Conservation (phyloP, 2,113 vertebrate species). For the Bubo scandiacus region DNA sequence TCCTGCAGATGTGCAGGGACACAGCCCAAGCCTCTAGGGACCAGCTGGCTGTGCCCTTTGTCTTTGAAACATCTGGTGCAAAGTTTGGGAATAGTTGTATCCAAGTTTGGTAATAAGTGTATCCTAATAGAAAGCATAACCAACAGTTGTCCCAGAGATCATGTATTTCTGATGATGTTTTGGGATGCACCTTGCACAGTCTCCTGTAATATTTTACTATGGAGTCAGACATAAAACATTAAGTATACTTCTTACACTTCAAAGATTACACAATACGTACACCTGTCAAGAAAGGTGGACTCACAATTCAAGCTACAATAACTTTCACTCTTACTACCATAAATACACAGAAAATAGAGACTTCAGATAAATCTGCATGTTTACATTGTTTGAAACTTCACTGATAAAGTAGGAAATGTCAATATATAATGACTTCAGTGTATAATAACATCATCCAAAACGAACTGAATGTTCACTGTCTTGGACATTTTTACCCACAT, state of each 20-base stretch:
- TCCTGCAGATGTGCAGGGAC: accelerated
- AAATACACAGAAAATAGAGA: background rate
- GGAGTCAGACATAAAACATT: background rate
- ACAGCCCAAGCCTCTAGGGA: background rate
- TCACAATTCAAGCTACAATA: background rate
- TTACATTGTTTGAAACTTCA: background rate
- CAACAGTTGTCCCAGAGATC: background rate
- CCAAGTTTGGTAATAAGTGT: background rate
- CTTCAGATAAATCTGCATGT: background rate
- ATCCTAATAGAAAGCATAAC: background rate
- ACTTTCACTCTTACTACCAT: background rate
- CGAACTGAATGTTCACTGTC: background rate
- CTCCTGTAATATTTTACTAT: background rate
- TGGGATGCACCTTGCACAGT: background rate
- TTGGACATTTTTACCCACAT: background rate
- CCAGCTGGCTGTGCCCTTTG: background rate
- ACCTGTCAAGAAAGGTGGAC: background rate
- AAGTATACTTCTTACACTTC: background rate
- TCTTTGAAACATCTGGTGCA: background rate
- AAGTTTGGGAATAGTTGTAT: background rate
- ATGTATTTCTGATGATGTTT: background rate
- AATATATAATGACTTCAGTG: background rate
- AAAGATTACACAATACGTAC: background rate
- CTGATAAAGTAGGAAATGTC: background rate
- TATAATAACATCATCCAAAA: background rate